phyloP scores from a whole-genome alignment of 2,888 invertebrate genomes.

The Sarcophaga variegata region DNA sequence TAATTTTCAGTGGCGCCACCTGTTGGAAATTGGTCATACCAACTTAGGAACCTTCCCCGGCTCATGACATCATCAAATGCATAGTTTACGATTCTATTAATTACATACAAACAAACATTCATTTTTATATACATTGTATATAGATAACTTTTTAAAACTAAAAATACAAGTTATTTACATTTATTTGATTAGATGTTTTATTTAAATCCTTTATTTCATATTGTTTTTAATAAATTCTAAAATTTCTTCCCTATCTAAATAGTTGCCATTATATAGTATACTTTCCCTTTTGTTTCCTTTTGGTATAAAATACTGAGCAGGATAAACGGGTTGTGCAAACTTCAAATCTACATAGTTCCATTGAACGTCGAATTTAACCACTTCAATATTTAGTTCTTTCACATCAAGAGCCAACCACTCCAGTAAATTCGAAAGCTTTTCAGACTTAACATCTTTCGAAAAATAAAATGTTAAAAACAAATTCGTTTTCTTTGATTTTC shows the following conservation, averaged over 20 bases:
- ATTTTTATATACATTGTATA: no score
- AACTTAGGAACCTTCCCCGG: no score
- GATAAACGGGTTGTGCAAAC: conserved; percentile 46
- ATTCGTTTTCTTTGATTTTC: conserved; percentile 48
- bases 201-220: neutral
- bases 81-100: no score
- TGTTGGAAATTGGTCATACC: no score
- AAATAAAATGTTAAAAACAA: conserved; percentile 46
- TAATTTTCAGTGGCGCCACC: no score
- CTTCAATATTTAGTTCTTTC: conserved; percentile 59
- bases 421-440: neutral
- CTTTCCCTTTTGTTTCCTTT: conserved; percentile 40
- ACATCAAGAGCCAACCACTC: conserved; percentile 48
- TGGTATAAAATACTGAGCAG: conserved; percentile 58
- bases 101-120: no score
- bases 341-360: conserved; percentile 60
- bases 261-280: conserved; percentile 6
- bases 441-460: neutral
- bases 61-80: no score
- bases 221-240: conserved; percentile 15
- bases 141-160: no score
- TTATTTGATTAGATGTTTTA: no score
- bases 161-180: no score
- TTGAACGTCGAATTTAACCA: conserved; percentile 68
- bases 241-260: neutral